phyloP scores from a whole-genome alignment of 1,140 invertebrate species.

The Tetragnatha versicolor region DNA sequence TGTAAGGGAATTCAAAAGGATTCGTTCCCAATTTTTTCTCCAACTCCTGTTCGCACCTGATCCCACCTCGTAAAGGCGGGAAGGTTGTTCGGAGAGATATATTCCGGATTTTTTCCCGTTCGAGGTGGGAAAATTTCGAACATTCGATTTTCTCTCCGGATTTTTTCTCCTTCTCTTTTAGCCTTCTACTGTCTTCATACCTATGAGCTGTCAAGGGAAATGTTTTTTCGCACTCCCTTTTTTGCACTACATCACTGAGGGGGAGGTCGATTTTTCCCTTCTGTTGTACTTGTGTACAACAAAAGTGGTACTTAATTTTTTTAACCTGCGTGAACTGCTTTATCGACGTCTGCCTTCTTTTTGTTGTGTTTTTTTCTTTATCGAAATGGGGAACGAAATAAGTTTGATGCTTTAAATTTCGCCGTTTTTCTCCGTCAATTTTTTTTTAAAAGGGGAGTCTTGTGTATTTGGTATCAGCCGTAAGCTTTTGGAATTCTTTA shows the following conservation, averaged over 20 bases:
- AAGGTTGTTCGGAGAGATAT: slow-evolving; percentile 35
- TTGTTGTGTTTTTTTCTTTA: no score
- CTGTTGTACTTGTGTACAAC: slow-evolving; percentile 2
- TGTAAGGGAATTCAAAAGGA: slow-evolving; percentile 43
- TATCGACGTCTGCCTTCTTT: not conserved
- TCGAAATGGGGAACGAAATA: no score
- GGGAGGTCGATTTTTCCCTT: not conserved
- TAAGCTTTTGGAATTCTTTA: no score
- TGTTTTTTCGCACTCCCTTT: not conserved
- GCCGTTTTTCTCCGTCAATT: no score
- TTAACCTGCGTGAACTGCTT: not conserved
- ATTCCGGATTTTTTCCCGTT: slow-evolving; percentile 11
- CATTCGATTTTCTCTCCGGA: slow-evolving; percentile 28
- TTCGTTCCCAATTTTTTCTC: not conserved
- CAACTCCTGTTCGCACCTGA: slow-evolving; percentile 32
- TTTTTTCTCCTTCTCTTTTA: slow-evolving; percentile 1
- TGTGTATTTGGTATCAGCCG: no score
- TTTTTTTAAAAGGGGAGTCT: no score
- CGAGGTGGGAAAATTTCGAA: slow-evolving; percentile 35
- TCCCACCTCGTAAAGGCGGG: slow-evolving; percentile 29
- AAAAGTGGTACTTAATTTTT: slow-evolving; percentile 27
- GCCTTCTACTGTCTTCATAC: not conserved
- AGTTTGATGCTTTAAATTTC: no score
- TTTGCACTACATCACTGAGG: not conserved
- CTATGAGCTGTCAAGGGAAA: not conserved